These are phyloP conservation scores for Lordiphosa clarofinis DNA, from an alignment of 1,140 invertebrate genomes.

Conservation along the genomic window DNA sequence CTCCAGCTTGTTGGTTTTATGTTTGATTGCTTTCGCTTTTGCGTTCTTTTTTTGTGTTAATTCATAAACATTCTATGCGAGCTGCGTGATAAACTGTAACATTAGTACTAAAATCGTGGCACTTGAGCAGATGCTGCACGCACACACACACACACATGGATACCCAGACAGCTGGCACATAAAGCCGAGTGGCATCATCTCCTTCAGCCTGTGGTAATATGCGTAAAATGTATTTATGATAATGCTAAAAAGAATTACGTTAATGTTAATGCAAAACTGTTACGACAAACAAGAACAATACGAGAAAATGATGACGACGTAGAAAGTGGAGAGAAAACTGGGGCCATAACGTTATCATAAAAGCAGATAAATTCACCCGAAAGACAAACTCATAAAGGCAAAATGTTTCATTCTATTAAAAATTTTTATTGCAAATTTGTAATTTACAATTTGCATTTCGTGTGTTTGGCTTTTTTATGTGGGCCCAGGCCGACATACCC, in stretches of 20 bases:
- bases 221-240: conserved; percentile 79
- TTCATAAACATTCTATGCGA: conserved; percentile 44
- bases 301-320: conserved; percentile 67
- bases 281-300: conserved; percentile 76
- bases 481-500: background rate
- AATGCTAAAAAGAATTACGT: conserved; percentile 78
- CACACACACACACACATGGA: background rate
- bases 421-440: conserved; percentile 80
- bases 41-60: conserved; percentile 12
- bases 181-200: conserved; percentile 8
- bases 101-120: conserved; percentile 52
- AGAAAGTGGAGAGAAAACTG: conserved; percentile 18
- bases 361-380: conserved; percentile 76
- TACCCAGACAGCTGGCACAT: conserved; percentile 14
- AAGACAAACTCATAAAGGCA: conserved; percentile 78
- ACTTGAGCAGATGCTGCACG: conserved; percentile 22
- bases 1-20: conserved; percentile 20
- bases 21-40: conserved; percentile 7
- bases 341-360: conserved; percentile 68
- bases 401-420: conserved; percentile 80
- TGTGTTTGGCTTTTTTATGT: conserved; percentile 64
- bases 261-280: conserved; percentile 78
- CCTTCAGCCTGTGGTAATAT: conserved; percentile 54
- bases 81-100: conserved; percentile 36
- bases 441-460: conserved; percentile 80